Conservation (phyloP, 2,113 vertebrate species). For the Pterocles orientalis region DNA sequence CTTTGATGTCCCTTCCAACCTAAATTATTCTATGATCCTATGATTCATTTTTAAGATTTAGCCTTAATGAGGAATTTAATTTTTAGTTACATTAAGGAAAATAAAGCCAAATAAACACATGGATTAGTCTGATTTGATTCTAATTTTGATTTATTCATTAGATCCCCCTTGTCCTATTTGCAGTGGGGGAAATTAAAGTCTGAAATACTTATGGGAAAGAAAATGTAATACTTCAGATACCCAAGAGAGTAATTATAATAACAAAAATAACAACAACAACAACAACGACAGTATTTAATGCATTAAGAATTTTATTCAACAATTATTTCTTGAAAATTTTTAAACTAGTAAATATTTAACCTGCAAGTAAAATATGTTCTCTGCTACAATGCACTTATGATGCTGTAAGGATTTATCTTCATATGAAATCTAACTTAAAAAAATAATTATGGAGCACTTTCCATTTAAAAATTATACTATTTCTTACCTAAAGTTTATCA, state of each 20-base stretch:
- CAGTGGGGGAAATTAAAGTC: not conserved
- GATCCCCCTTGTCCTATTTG: not conserved
- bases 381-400: not conserved
- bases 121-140: not conserved
- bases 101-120: not conserved
- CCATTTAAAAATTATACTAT: not conserved
- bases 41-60: not conserved
- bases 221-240: not conserved
- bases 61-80: not conserved
- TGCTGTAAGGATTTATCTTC: not conserved
- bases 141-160: not conserved
- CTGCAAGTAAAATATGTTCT: not conserved
- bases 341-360: not conserved
- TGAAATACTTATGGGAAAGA: not conserved
- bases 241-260: not conserved
- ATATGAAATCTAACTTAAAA: not conserved
- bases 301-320: not conserved
- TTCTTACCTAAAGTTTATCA: not conserved
- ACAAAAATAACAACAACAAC: not conserved
- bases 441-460: not conserved
- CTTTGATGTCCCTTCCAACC: too few relatives aligned
- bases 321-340: not conserved
- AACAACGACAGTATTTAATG: not conserved
- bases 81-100: not conserved
- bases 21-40: too few relatives aligned